Conservation (phyloP, 2,113 vertebrate genomes). For the Gymnobelideus leadbeateri region DNA sequence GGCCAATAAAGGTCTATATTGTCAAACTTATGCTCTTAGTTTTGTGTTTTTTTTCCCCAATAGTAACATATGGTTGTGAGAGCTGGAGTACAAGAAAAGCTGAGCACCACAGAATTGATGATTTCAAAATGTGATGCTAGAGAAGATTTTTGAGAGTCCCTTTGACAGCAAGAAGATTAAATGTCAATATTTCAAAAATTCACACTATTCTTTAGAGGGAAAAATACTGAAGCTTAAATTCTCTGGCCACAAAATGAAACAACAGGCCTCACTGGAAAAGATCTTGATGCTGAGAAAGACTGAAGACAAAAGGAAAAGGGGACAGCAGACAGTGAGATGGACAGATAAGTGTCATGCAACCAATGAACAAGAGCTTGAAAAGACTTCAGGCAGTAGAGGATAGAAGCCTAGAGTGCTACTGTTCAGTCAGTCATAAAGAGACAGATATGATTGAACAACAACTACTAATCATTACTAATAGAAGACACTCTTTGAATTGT, state of each 20-base stretch:
- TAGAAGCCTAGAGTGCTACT: background rate
- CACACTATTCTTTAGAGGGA: background rate
- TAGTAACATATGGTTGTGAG: too few species aligned
- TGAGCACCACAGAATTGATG: too few species aligned
- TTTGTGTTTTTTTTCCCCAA: too few species aligned
- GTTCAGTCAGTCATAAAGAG: background rate
- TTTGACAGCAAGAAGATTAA: background rate
- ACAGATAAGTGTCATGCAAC: background rate
- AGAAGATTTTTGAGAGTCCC: too few species aligned
- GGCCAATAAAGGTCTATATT: too few species aligned
- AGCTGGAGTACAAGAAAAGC: too few species aligned
- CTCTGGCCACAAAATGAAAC: background rate
- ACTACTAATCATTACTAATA: background rate
- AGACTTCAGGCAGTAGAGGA: background rate
- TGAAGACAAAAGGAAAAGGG: background rate
- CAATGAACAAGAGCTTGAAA: background rate
- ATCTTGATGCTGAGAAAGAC: background rate
- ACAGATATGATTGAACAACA: background rate
- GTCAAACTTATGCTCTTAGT: too few species aligned
- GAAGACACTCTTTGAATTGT: background rate
- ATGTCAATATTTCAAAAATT: background rate
- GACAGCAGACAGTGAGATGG: background rate
- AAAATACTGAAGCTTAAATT: background rate
- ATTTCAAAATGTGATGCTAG: too few species aligned
- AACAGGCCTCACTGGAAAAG: background rate